Base-by-base conservation (phyloP, 2,888 invertebrate genomes). In the Nipponacmea schrenckii region DNA sequence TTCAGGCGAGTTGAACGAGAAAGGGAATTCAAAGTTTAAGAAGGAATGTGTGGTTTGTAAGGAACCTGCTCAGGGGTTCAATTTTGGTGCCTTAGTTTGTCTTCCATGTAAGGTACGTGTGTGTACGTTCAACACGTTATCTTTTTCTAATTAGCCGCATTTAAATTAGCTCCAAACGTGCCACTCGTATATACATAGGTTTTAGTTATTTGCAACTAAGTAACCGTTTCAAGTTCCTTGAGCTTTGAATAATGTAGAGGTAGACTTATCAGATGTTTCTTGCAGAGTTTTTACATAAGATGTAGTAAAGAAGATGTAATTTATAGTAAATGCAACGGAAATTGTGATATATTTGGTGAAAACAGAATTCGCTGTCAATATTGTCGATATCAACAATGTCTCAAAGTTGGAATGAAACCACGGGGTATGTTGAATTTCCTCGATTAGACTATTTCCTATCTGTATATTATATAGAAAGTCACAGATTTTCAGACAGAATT, bases 361-460 rank as follows among this genome's bases (percentile, higher is more conserved):
- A 82, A 82, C 26, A 80, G 87, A 27, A 81, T 85, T 69, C 81
- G 84, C 17, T 87, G 87, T 71, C 87, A 87, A 74, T 81, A 81
- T 69, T 87, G 87, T 74, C 83, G 87, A 62, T 87, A 83, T 74
- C 82, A 86, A 77, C 81, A 81, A 63, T 87, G 86, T 73, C 77
- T 86, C 17, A 72, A 78, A 68, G 86, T 84, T 27, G 87, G 87
- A 75, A 87, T 87, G 87, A 81, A 77, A 75, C 78, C 86, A 67
- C 85, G 83, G 84, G 87, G 86, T 86, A 74, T 68, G 69, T 62
- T 26, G 12, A 50, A 44, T 1, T 31, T 31, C 15, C 66, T 10
- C 20, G 65, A 17, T 39, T 31, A 44, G 65, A 31, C 31, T 3
- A 3, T 3, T 31, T 31, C 31, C 31, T 31, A n/a, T n/a, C 5